Percentiles rank a stretch among this genome's conserved stretches.
phyloP scores from a whole-genome alignment of 2,113 vertebrate species.

The Fregetta grallaria region DNA sequence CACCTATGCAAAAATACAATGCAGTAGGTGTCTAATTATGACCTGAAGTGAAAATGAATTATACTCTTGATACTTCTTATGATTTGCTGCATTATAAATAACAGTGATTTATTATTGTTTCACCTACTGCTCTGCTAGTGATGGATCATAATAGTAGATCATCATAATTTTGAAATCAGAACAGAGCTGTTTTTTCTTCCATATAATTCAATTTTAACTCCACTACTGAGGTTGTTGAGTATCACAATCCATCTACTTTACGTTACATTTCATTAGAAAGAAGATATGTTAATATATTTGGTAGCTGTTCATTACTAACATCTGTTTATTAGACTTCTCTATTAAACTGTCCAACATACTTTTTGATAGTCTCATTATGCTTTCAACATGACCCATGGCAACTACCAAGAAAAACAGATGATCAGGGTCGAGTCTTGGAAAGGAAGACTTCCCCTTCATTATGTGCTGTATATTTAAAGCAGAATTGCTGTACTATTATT shows the following conservation, averaged over 20 bases:
- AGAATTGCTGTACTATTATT: neutral
- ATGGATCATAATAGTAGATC: conserved; percentile 78
- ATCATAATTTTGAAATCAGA: conserved; percentile 74
- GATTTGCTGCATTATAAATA: conserved; percentile 77
- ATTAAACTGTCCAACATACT: conserved; percentile 37
- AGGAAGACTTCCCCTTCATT: neutral
- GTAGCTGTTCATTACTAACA: conserved; percentile 37
- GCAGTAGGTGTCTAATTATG: conserved; percentile 63
- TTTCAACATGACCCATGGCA: neutral
- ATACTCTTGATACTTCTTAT: conserved; percentile 65
- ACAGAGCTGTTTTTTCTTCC: conserved; percentile 47
- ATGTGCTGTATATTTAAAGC: neutral
- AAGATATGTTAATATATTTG: neutral
- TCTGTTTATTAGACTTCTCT: conserved; percentile 16
- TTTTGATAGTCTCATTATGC: conserved; percentile 8
- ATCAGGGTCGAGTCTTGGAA: neutral
- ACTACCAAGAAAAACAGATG: neutral
- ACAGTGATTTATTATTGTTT: conserved; percentile 73
- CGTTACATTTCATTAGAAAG: conserved; percentile 30
- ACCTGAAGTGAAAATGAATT: conserved; percentile 66
- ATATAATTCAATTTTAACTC: conserved; percentile 68
- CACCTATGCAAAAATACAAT: conserved; percentile 51
- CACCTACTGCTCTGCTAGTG: conserved; percentile 61
- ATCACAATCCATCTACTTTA: conserved; percentile 53
- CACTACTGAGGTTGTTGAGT: conserved; percentile 6